Conservation (phyloP, 2,888 invertebrate species). For the Nomada ruficornis region DNA sequence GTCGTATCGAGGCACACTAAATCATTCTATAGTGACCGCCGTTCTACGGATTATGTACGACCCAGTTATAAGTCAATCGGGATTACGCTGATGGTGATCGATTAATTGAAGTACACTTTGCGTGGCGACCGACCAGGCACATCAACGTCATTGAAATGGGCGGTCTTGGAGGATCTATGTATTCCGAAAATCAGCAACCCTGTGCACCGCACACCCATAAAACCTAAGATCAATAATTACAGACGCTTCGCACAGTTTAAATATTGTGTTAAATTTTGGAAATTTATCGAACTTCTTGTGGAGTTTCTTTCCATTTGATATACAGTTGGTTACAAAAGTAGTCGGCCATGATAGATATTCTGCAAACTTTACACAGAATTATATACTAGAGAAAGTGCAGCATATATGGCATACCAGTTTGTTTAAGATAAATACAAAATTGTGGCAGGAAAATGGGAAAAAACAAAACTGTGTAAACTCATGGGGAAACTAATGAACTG, state of each 20-base stretch:
- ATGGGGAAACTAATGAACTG: too few relatives aligned
- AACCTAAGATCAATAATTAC: conserved; percentile 47
- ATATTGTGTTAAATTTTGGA: background rate
- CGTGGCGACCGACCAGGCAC: conserved; percentile 41
- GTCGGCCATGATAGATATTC: too few relatives aligned
- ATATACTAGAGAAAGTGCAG: too few relatives aligned
- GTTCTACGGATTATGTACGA: conserved; percentile 63
- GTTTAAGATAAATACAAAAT: too few relatives aligned
- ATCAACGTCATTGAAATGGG: conserved; percentile 49
- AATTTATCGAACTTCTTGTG: background rate
- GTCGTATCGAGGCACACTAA: conserved; percentile 37
- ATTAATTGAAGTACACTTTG: conserved; percentile 65
- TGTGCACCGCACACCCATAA: conserved; percentile 20
- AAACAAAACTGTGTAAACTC: too few relatives aligned
- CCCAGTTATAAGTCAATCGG: conserved; percentile 66
- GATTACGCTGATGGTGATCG: conserved; percentile 62
- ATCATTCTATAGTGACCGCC: conserved; percentile 47
- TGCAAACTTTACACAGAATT: too few relatives aligned
- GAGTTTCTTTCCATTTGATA: background rate
- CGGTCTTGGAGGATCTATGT: conserved; percentile 38
- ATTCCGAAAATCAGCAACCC: conserved; percentile 51
- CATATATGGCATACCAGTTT: too few relatives aligned
- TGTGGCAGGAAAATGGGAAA: too few relatives aligned
- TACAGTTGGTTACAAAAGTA: too few relatives aligned
- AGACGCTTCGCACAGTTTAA: background rate